phyloP scores from a whole-genome alignment of 2,113 vertebrate genomes.

The Sprattus sprattus region DNA sequence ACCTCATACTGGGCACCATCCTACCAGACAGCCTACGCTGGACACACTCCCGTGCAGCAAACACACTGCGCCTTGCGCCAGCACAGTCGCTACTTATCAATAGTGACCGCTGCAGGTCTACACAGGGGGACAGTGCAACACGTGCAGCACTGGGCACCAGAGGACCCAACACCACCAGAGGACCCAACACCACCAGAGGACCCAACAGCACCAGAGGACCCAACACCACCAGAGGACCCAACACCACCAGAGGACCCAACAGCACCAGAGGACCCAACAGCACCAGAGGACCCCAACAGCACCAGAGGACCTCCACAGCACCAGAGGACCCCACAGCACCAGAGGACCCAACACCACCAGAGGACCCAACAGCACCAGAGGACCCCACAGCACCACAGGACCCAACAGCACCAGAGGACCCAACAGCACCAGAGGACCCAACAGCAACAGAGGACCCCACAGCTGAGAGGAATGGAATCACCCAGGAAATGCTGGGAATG shows the following conservation, averaged over 20 bases:
- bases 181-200: too few relatives aligned
- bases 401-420: background rate
- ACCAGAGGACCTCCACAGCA: too few relatives aligned
- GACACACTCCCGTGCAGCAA: too few relatives aligned
- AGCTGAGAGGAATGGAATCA: slow-evolving; percentile 3
- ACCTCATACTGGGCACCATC: background rate
- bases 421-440: too few relatives aligned
- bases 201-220: background rate
- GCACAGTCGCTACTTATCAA: background rate
- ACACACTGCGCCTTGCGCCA: background rate
- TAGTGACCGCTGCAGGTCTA: background rate
- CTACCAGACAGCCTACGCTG: background rate
- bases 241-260: background rate
- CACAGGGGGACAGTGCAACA: background rate
- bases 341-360: background rate
- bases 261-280: too few relatives aligned
- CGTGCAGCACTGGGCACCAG: too few relatives aligned
- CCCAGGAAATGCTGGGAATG: slow-evolving; percentile 3
- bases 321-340: background rate
- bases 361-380: background rate
- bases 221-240: background rate
- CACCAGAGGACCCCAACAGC: too few relatives aligned
- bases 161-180: too few relatives aligned
- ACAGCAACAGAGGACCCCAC: too few relatives aligned
- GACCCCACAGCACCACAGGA: background rate